These are phyloP conservation scores for Oryzaephilus surinamensis DNA, from an alignment of 1,140 invertebrate genomes.

Conservation along the genomic window DNA sequence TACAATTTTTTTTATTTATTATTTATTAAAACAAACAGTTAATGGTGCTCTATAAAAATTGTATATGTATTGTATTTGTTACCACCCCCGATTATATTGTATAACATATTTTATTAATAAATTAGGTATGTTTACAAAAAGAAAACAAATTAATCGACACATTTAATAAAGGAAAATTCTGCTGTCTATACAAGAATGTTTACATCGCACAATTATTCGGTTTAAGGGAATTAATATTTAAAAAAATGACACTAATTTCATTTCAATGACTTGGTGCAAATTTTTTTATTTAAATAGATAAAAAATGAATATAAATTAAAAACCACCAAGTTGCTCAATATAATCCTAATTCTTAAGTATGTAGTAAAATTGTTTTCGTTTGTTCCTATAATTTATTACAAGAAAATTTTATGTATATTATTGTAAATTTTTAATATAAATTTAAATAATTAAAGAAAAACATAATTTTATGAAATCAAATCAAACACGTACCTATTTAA, in stretches of 20 bases:
- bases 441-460: too few species aligned
- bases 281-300: too few species aligned
- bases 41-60: neutral
- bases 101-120: slow-evolving; percentile 6
- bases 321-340: neutral
- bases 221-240: neutral
- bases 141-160: slow-evolving; percentile 10
- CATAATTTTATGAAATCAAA: too few species aligned
- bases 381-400: too few species aligned
- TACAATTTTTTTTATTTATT: too few species aligned
- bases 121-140: neutral
- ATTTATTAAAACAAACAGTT: neutral
- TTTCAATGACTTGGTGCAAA: slow-evolving; percentile 4
- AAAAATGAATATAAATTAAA: neutral
- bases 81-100: neutral
- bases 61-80: neutral
- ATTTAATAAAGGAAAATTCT: slow-evolving; percentile 11
- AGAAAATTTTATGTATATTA: too few species aligned
- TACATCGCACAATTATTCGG: slow-evolving; percentile 9
- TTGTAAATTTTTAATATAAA: too few species aligned
- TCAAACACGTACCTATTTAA: too few species aligned
- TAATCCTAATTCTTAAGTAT: too few species aligned
- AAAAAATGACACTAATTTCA: neutral
- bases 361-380: too few species aligned
- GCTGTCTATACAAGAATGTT: slow-evolving; percentile 13